Evolutionary conservation across 92 coral and sea anemone species (phyloP).

Genomic region (Porites rus): DNA sequence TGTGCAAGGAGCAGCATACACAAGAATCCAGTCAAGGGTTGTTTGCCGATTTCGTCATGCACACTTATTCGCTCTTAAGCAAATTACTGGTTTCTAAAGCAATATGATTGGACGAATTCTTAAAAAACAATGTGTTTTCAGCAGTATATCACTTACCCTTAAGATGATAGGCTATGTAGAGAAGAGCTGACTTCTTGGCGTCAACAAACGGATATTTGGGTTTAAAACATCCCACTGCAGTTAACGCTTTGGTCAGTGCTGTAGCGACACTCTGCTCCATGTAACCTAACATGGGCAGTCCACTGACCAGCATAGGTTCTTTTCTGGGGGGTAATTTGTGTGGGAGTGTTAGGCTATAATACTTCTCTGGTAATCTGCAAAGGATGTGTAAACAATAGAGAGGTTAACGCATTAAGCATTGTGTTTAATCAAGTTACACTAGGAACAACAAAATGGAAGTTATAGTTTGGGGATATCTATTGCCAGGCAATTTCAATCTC

Average conservation of each 20-base stretch:
- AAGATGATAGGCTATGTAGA: conserved; percentile 93
- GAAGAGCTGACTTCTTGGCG: conserved; percentile 89
- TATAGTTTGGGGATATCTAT: no score
- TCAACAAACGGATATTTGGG: conserved; percentile 95
- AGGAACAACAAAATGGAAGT: no score
- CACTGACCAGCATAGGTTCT: conserved; percentile 81
- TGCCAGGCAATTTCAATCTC: no score
- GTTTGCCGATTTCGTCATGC: neutral
- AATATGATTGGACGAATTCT: neutral
- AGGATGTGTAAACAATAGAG: neutral
- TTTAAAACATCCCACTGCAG: conserved; percentile 96
- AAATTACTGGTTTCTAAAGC: neutral
- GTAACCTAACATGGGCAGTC: conserved; percentile 96
- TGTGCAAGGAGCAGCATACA: no score
- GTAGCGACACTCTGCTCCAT: conserved; percentile 97
- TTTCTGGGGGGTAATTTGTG: conserved; percentile 95
- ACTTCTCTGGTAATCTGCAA: conserved; percentile 83
- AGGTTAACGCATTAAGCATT: neutral
- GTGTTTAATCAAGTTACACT: no score
- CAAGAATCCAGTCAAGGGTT: no score
- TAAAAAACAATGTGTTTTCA: no score
- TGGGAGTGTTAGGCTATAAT: conserved; percentile 87
- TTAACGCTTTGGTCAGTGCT: conserved; percentile 89
- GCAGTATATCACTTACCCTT: conserved; percentile 67
- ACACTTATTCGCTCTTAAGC: neutral